Conservation (phyloP, 2,888 invertebrate genomes). For the Congeria kusceri region DNA sequence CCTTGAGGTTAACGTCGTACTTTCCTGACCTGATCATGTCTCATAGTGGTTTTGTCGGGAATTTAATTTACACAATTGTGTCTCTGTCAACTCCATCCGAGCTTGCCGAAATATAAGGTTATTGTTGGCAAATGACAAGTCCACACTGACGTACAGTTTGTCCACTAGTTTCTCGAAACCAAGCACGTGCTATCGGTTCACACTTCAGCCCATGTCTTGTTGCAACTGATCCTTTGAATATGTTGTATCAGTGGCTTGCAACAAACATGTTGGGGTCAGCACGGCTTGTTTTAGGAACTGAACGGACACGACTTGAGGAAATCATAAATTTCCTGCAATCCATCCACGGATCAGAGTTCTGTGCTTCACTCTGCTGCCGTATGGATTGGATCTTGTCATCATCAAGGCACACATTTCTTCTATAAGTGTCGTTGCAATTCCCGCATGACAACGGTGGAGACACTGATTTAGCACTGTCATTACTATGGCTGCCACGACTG, state of each 20-base stretch:
- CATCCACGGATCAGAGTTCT: slow-evolving; percentile 12
- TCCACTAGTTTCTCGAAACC: slow-evolving; percentile 19
- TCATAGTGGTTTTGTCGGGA: slow-evolving; percentile 17
- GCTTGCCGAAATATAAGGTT: slow-evolving; percentile 33
- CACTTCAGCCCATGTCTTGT: slow-evolving; percentile 24
- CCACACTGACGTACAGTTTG: slow-evolving; percentile 9
- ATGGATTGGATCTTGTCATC: background rate
- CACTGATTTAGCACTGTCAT: background rate
- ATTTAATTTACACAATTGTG: slow-evolving; percentile 32
- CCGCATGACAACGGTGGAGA: background rate
- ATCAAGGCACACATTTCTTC: background rate
- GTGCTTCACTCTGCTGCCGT: background rate
- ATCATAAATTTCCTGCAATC: slow-evolving; percentile 34
- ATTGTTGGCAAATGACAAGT: slow-evolving; percentile 3
- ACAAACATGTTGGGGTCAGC: slow-evolving; percentile 20
- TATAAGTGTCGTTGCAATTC: slow-evolving; percentile 8
- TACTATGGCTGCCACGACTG: background rate
- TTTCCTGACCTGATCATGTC: slow-evolving; percentile 18
- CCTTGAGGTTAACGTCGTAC: slow-evolving; percentile 17
- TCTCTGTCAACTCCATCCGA: slow-evolving; percentile 27
- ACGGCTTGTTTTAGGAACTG: slow-evolving; percentile 11
- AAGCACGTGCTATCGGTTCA: slow-evolving; percentile 22
- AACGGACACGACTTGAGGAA: slow-evolving; percentile 14
- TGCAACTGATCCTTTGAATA: background rate
- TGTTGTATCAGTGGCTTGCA: background rate